These are phyloP conservation scores for Drosophila dives DNA, from an alignment of 2,888 invertebrate species.

Conservation along the genomic window DNA sequence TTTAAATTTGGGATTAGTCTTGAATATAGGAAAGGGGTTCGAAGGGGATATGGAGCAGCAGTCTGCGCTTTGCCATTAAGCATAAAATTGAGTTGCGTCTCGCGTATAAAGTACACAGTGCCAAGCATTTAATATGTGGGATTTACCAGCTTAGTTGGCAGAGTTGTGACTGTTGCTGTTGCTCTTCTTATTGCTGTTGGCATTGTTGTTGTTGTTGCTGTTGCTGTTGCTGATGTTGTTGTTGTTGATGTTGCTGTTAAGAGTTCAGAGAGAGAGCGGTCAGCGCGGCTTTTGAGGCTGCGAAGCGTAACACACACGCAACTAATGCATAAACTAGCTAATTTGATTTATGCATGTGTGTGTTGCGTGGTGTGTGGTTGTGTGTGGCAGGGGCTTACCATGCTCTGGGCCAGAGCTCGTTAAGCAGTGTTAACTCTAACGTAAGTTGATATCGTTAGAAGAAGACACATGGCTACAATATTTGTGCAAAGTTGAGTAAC, in stretches of 20 bases:
- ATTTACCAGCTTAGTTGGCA: slow-evolving; percentile 51
- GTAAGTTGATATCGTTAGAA: background rate
- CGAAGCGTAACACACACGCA: slow-evolving; percentile 27
- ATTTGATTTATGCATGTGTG: slow-evolving; percentile 36
- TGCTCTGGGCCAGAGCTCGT: background rate
- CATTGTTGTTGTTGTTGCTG: background rate
- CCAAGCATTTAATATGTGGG: slow-evolving; percentile 66
- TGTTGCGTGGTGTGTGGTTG: background rate
- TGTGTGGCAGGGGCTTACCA: background rate
- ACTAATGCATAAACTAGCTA: slow-evolving; percentile 31
- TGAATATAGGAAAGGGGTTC: background rate
- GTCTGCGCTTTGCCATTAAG: slow-evolving; percentile 45
- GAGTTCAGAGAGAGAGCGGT: slow-evolving; percentile 27
- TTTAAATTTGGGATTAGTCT: slow-evolving; percentile 57
- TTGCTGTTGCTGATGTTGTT: background rate
- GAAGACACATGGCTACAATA: background rate
- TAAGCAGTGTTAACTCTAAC: slow-evolving; percentile 5
- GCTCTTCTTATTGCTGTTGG: background rate
- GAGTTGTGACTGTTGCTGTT: slow-evolving; percentile 31
- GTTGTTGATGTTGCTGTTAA: background rate
- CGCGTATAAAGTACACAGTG: slow-evolving; percentile 26
- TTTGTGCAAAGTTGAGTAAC: background rate
- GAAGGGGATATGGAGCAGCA: background rate
- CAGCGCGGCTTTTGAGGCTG: slow-evolving; percentile 29
- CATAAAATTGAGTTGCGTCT: slow-evolving; percentile 60